These are phyloP conservation scores for Sinocyclocheilus rhinocerous DNA, from an alignment of 2,113 vertebrate species.

Conservation along the genomic window DNA sequence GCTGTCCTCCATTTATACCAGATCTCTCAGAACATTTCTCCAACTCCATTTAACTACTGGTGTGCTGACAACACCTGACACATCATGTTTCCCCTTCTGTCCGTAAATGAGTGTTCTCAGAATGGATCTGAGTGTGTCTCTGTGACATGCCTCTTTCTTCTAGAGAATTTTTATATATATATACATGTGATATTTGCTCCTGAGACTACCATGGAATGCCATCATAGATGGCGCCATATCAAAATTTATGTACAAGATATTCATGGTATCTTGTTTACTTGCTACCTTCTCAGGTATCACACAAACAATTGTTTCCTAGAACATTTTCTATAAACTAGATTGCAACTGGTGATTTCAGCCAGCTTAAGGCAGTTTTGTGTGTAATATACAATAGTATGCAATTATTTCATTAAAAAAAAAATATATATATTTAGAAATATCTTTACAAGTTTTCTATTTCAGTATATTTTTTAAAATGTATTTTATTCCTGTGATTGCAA, in stretches of 20 bases:
- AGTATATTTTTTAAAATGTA: not conserved
- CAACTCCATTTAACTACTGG: not conserved
- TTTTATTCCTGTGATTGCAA: not conserved
- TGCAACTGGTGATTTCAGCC: not conserved
- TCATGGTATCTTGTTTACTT: not conserved
- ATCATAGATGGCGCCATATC: not conserved
- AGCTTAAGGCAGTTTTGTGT: not conserved
- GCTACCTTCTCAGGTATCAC: not conserved
- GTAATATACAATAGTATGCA: not conserved
- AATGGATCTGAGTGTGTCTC: not conserved
- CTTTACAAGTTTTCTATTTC: not conserved
- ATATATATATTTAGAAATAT: not conserved
- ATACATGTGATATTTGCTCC: not conserved
- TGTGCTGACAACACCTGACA: not conserved
- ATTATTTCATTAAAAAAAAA: not conserved
- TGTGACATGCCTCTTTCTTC: not conserved
- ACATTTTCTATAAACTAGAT: not conserved
- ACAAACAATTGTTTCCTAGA: not conserved
- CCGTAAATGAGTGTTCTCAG: not conserved
- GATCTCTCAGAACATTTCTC: not conserved
- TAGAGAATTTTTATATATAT: not conserved
- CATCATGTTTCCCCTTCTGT: not conserved
- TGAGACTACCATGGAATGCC: not conserved
- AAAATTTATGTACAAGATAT: not conserved
- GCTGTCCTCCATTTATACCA: slow-evolving; percentile 12